These are phyloP conservation scores for Symphodus melops DNA, from an alignment of 2,113 vertebrate species.

Conservation along the genomic window DNA sequence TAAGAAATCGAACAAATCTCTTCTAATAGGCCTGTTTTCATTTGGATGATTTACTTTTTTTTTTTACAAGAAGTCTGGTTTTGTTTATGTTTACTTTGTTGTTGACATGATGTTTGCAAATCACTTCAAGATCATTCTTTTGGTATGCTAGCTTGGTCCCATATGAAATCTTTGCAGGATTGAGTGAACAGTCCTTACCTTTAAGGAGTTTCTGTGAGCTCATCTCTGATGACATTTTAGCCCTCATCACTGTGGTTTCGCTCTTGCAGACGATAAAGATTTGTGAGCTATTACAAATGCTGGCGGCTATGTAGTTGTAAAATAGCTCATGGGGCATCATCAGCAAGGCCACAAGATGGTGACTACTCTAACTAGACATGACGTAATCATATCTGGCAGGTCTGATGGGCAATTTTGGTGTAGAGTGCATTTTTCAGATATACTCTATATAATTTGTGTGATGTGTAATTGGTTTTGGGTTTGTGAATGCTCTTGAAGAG, in stretches of 20 bases:
- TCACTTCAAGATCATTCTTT: background rate
- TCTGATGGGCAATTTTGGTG: conserved; percentile 42
- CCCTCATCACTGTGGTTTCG: background rate
- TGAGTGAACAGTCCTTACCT: conserved; percentile 3
- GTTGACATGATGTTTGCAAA: conserved; percentile 4
- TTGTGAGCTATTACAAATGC: background rate
- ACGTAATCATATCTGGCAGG: conserved; percentile 32
- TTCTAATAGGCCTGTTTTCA: background rate
- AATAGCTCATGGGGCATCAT: conserved; percentile 4
- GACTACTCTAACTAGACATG: conserved; percentile 19
- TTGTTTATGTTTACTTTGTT: background rate
- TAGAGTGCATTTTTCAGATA: conserved; percentile 18
- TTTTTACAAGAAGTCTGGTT: background rate
- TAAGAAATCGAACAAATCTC: conserved; percentile 80
- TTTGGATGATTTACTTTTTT: background rate
- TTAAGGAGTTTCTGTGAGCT: background rate
- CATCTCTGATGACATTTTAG: accelerated
- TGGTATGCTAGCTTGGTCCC: background rate
- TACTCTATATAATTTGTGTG: conserved; percentile 35
- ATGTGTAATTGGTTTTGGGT: conserved; percentile 42
- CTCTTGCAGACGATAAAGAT: conserved; percentile 6
- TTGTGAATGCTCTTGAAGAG: conserved; percentile 37
- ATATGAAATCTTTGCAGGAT: background rate
- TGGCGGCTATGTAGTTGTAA: conserved; percentile 1
- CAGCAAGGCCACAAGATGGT: conserved; percentile 26